Conservation (phyloP, 2,888 invertebrate genomes). For the Caenorhabditis imperialis region DNA sequence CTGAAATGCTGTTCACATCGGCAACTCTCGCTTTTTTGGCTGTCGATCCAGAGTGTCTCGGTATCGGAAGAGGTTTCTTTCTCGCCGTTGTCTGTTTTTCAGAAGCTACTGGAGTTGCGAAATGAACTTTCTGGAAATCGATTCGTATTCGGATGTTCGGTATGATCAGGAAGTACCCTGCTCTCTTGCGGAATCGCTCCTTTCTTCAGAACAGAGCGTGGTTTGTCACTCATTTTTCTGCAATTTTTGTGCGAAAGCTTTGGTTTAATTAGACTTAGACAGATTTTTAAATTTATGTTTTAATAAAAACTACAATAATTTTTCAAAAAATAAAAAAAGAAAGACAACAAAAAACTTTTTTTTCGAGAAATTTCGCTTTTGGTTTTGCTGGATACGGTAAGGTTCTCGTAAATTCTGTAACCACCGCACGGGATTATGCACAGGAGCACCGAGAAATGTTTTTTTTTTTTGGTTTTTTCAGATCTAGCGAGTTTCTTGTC, state of each 20-base stretch:
- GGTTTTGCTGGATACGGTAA: no score
- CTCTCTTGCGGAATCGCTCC: constrained; percentile 18
- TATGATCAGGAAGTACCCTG: constrained; percentile 4
- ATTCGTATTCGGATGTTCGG: not conserved
- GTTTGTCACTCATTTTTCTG: constrained; percentile 29
- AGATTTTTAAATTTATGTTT: no score
- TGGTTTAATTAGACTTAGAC: no score
- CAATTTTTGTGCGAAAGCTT: not conserved
- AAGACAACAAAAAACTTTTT: no score
- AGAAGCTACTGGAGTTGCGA: not conserved
- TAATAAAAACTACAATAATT: no score
- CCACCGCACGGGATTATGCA: no score
- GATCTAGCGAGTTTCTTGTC: no score
- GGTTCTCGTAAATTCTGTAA: no score
- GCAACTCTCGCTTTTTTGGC: constrained; percentile 2
- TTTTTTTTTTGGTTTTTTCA: no score
- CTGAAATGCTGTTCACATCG: constrained; percentile 7
- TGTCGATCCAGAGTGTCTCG: not conserved
- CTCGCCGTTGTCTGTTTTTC: not conserved
- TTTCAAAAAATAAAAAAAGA: no score
- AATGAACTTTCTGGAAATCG: constrained; percentile 9
- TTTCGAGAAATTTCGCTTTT: no score
- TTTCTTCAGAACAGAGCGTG: constrained; percentile 37
- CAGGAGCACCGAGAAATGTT: no score
- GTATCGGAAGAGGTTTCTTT: not conserved